A percentile compares a stretch with the other conserved stretches of the same genome.
phyloP scores from a whole-genome alignment of 2,113 vertebrate species.

The Scolopax mira region DNA sequence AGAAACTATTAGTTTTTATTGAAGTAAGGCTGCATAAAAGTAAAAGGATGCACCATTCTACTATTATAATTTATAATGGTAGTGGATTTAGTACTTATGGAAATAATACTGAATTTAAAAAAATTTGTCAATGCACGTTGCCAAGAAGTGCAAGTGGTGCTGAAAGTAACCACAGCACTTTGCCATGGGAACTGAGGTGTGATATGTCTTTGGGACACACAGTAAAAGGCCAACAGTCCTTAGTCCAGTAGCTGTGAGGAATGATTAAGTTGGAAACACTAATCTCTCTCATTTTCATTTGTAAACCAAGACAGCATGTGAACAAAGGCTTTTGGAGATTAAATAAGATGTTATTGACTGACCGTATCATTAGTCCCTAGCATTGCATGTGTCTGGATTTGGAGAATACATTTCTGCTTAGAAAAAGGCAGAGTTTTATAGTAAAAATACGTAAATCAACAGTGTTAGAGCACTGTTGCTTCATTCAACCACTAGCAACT shows the following conservation, averaged over 20 bases:
- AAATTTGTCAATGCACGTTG: background rate
- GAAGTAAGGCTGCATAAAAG: background rate
- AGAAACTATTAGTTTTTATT: slow-evolving; percentile 39
- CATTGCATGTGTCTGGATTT: background rate
- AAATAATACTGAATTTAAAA: background rate
- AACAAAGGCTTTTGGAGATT: background rate
- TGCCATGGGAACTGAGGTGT: background rate
- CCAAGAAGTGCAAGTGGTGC: background rate
- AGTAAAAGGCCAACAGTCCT: background rate
- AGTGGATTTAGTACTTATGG: background rate
- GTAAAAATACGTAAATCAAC: background rate
- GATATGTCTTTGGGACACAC: background rate
- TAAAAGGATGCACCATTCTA: background rate
- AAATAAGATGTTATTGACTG: background rate
- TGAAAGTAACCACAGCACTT: background rate
- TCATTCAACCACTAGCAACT: background rate
- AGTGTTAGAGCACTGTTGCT: background rate
- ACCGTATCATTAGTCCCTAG: background rate
- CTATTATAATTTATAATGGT: background rate
- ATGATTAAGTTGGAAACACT: background rate
- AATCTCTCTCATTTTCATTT: background rate
- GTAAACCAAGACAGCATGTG: background rate
- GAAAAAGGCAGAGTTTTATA: background rate
- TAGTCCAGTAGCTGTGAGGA: background rate
- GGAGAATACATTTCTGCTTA: background rate